These are phyloP conservation scores for Diphyllodes magnificus DNA, from an alignment of 2,113 vertebrate genomes.

Conservation along the genomic window DNA sequence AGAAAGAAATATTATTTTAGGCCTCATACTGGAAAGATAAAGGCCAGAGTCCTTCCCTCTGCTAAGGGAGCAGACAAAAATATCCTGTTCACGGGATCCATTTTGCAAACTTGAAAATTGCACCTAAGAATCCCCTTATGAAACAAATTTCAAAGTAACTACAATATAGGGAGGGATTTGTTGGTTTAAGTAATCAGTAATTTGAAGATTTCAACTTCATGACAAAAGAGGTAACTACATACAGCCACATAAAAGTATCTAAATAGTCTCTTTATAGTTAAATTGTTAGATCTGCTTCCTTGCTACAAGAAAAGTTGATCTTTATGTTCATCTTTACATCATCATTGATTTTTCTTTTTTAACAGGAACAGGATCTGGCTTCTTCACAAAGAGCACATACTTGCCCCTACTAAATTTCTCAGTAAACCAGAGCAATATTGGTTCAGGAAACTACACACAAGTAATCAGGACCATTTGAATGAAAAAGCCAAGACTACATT, in stretches of 20 bases:
- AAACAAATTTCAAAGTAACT: background rate
- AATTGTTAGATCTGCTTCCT: background rate
- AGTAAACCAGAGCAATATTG: background rate
- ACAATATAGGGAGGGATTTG: background rate
- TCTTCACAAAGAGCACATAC: background rate
- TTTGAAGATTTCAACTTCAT: background rate
- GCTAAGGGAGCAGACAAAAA: background rate
- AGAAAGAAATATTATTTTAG: conserved; percentile 65
- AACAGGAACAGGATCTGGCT: background rate
- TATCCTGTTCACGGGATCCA: background rate
- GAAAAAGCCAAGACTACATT: background rate
- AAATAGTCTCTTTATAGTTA: background rate
- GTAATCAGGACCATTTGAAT: background rate
- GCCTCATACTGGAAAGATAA: conserved; percentile 11
- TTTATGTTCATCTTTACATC: background rate
- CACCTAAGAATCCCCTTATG: background rate
- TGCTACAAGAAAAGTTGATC: background rate
- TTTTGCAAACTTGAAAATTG: background rate
- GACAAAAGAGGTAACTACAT: background rate
- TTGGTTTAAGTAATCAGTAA: background rate
- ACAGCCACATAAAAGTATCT: background rate
- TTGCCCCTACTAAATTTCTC: background rate
- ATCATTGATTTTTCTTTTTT: background rate
- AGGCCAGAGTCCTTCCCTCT: background rate
- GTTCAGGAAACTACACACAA: background rate